Base-by-base conservation (phyloP, 2,797 vertebrate species). In the Rhabdomys pumilio region DNA sequence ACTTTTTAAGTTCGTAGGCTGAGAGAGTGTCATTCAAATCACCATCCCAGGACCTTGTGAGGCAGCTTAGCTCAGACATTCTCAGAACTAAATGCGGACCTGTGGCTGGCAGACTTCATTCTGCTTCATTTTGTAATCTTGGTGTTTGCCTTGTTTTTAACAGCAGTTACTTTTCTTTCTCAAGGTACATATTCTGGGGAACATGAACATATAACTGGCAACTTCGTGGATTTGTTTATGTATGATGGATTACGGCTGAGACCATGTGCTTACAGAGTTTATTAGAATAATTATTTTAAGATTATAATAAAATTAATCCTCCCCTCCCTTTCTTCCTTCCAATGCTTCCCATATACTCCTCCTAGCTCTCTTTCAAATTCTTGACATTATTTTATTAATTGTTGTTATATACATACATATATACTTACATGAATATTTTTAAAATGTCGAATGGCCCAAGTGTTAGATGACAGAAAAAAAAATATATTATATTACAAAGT, bases 111-210 rank as follows among this genome's bases (percentile, higher is more conserved):
- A 69, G 24, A 38, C 55, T 87, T 1, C n/a, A 11, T 63, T 67
- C 14, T 79, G 17, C 1, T 93, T 57, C 79, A 91, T 81, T 93
- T 84, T 65, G 73, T 79, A 55, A 81, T 89, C 38, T 67, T 90
- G 38, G 15, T 29, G 10, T 87, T 50, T 73, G 55, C 6, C 50
- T 15, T 19, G 3, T 83, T 91, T 93, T 83, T 47, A 80, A 47
- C 11, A 95, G 63, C 13, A 69, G 57, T 41, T 44, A 87, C 20
- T 24, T 77, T 81, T 41, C 47, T 67, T 93, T 80, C 50, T 67
- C 53, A 41, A 6, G 76, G 47, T 90, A 87, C 20, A 26, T 11
- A 90, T 81, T 63, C 41, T 20, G 61, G 34, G 44, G 57, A 12
- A 38, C 17, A 1, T n/a, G 0, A 38, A 15, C 14, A 92, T 59